phyloP scores from a whole-genome alignment of 2,797 vertebrate genomes.

The Moxostoma hubbsi region DNA sequence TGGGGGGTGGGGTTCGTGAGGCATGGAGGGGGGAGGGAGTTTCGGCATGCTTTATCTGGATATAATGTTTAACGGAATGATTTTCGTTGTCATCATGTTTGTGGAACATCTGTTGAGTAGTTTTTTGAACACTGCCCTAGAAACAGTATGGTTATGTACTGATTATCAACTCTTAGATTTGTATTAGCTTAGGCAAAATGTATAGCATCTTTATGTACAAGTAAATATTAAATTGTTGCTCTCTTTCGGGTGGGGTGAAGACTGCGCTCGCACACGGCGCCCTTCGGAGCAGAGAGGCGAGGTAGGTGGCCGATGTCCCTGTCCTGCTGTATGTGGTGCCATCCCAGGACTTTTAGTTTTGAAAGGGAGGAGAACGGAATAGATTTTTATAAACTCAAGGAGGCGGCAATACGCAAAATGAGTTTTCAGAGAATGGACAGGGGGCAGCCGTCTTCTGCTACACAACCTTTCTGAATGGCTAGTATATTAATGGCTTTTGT shows the following conservation, averaged over 20 bases:
- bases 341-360: neutral
- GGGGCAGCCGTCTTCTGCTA: constrained; percentile 81
- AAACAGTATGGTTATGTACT: constrained; percentile 72
- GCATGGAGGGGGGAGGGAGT: constrained; percentile 61
- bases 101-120: constrained; percentile 77
- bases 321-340: neutral
- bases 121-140: constrained; percentile 85
- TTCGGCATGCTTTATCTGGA: constrained; percentile 76
- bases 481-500: constrained; percentile 84
- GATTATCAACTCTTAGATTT: constrained; percentile 77
- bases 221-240: constrained; percentile 85
- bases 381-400: constrained; percentile 60
- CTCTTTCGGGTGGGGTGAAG: constrained; percentile 51
- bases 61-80: constrained; percentile 71
- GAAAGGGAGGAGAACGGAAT: neutral
- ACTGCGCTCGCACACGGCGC: too few species aligned
- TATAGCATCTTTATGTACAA: constrained; percentile 87
- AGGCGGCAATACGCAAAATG: constrained; percentile 17
- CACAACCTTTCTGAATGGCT: constrained; percentile 87
- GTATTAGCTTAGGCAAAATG: constrained; percentile 76
- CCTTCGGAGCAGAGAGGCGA: neutral
- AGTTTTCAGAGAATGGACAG: constrained; percentile 58
- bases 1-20: constrained; percentile 47
- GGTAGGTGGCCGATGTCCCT: neutral
- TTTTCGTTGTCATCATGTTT: constrained; percentile 75